Evolutionary conservation across 2,113 vertebrate genomes (phyloP).

Genomic region (Leucopternis melanops): DNA sequence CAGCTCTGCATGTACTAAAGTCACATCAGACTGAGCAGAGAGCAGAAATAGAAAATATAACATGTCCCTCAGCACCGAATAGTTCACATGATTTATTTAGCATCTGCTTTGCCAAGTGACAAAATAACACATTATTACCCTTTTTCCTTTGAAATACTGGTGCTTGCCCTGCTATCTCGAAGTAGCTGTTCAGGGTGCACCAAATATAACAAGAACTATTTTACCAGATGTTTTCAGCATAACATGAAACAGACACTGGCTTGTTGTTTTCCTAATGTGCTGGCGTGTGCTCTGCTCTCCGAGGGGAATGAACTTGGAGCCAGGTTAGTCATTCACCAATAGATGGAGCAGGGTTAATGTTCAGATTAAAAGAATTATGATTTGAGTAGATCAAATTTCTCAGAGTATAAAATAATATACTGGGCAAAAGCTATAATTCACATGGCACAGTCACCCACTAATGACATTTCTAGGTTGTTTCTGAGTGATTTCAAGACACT

Average conservation of each 20-base stretch:
- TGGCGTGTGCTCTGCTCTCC: not conserved
- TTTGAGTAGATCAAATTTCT: conserved; percentile 48
- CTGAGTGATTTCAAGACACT: conserved; percentile 43
- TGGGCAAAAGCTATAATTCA: not conserved
- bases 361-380: conserved; percentile 43
- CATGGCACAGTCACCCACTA: not conserved
- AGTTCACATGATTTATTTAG: conserved; percentile 45
- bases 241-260: conserved; percentile 40
- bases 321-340: not conserved
- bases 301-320: not conserved
- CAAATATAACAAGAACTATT: not conserved
- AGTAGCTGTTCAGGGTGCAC: not conserved
- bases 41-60: conserved; percentile 23
- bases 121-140: conserved; percentile 1
- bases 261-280: conserved; percentile 42
- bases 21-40: not conserved
- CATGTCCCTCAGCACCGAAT: not conserved
- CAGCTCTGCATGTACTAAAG: not conserved
- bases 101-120: conserved; percentile 13
- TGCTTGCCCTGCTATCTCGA: not conserved
- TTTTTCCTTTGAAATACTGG: not conserved
- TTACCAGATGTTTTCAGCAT: conserved; percentile 4
- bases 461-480: conserved; percentile 49
- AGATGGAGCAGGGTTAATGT: not conserved
- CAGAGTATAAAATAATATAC: conserved; percentile 38